phyloP scores from a whole-genome alignment of 2,888 invertebrate genomes.

The Xylophagus ater region DNA sequence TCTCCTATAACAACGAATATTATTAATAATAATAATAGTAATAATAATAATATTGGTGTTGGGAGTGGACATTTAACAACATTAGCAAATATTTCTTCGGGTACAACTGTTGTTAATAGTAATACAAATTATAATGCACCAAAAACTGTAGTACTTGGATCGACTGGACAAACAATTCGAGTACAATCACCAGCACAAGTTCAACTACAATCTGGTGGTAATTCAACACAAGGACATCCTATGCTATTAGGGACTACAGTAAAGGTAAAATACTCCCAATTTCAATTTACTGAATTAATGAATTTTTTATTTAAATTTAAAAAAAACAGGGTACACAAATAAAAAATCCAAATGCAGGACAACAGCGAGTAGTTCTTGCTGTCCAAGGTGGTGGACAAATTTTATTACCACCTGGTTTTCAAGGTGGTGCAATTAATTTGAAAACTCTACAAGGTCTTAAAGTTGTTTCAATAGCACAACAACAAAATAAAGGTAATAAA shows the following conservation, averaged over 20 bases:
- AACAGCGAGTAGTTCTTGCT: slow-evolving; percentile 42
- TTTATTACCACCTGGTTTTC: slow-evolving; percentile 49
- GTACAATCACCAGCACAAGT: slow-evolving; percentile 23
- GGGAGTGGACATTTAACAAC: slow-evolving; percentile 11
- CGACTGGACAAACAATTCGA: slow-evolving; percentile 32
- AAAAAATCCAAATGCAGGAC: slow-evolving; percentile 26
- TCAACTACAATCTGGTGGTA: slow-evolving; percentile 12
- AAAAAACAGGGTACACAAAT: slow-evolving; percentile 22
- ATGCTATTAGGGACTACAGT: slow-evolving; percentile 16
- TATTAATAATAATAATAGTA: slow-evolving; percentile 10
- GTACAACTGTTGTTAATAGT: slow-evolving; percentile 21
- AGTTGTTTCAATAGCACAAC: slow-evolving; percentile 45
- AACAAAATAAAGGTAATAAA: slow-evolving; percentile 22
- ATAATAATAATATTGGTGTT: neutral
- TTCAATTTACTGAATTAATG: too few relatives aligned
- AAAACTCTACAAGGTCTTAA: slow-evolving; percentile 52
- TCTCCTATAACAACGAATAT: slow-evolving; percentile 5
- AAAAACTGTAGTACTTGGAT: slow-evolving; percentile 31
- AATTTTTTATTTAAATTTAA: neutral
- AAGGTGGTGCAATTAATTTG: slow-evolving; percentile 48
- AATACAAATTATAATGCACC: slow-evolving; percentile 15
- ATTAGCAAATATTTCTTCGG: slow-evolving; percentile 21
- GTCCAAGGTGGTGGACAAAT: slow-evolving; percentile 48
- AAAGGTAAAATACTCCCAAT: slow-evolving; percentile 18
- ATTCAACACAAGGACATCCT: slow-evolving; percentile 12